Evolutionary conservation across 2,113 vertebrate genomes (phyloP).

Genomic region (Sinocyclocheilus anophthalmus): DNA sequence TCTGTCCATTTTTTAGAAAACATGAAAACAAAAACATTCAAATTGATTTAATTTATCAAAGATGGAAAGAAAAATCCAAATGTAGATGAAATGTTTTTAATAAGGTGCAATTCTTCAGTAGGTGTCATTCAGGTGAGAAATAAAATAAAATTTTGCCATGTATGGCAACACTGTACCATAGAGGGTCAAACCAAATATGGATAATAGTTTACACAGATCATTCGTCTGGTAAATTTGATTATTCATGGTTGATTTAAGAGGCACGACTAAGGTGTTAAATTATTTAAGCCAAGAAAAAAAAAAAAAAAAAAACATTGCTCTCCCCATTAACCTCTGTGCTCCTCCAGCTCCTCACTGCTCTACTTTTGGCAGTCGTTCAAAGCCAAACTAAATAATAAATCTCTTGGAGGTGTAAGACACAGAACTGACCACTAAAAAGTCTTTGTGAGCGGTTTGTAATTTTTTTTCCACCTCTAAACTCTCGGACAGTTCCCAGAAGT

Average conservation of each 20-base stretch:
- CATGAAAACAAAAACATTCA: too few species aligned
- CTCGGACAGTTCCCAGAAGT: conserved; percentile 62
- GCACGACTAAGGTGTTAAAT: not conserved
- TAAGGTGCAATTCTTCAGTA: not conserved
- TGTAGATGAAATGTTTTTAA: not conserved
- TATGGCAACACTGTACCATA: not conserved
- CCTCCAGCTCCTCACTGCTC: not conserved
- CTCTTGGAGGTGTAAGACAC: not conserved
- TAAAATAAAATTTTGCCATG: not conserved
- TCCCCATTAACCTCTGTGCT: not conserved
- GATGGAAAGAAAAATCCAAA: not conserved
- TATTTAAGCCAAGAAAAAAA: too few species aligned
- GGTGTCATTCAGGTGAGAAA: not conserved
- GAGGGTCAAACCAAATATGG: not conserved
- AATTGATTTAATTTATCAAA: not conserved
- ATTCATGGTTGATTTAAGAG: not conserved
- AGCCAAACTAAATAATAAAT: not conserved
- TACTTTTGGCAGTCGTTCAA: not conserved
- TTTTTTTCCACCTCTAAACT: not conserved
- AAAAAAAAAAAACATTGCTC: too few species aligned
- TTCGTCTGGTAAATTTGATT: conserved; percentile 3
- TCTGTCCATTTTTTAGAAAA: not conserved
- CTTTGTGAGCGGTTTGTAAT: not conserved
- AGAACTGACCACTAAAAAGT: not conserved
- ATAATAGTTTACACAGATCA: not conserved